A percentile compares a stretch with the other conserved stretches of the same genome.
Conservation (phyloP, 2,888 invertebrate species). For the Sphinx pinastri region DNA sequence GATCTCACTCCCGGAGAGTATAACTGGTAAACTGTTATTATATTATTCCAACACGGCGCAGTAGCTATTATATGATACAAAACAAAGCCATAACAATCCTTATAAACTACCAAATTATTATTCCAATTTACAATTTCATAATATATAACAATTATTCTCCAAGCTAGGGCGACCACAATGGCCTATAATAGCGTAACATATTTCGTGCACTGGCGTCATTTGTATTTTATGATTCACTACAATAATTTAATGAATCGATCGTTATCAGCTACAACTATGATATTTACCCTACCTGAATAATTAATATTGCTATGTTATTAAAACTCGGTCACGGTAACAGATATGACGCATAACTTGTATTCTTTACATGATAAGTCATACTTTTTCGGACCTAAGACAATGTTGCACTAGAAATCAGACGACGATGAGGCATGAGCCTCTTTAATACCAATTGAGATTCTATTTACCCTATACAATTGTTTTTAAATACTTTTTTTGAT, state of each 20-base stretch:
- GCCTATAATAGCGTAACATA: conserved; percentile 17
- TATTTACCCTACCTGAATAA: conserved; percentile 21
- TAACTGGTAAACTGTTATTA: too few relatives aligned
- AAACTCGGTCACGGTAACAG: conserved; percentile 9
- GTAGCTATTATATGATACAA: not conserved
- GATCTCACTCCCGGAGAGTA: too few relatives aligned
- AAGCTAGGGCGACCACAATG: not conserved
- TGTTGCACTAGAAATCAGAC: too few relatives aligned
- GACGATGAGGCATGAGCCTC: too few relatives aligned
- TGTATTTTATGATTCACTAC: conserved; percentile 32
- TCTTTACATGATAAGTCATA: not conserved
- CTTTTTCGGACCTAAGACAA: too few relatives aligned
- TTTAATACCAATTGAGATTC: too few relatives aligned
- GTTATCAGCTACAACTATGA: conserved; percentile 23
- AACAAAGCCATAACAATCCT: not conserved
- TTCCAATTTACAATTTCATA: not conserved
- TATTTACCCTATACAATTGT: too few relatives aligned
- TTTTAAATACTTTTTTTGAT: too few relatives aligned
- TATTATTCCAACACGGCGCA: not conserved
- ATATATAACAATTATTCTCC: not conserved
- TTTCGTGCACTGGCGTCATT: conserved; percentile 32
- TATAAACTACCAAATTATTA: not conserved
- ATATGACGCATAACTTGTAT: not conserved
- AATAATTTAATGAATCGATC: conserved; percentile 21
- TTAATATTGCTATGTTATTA: conserved; percentile 23